These are phyloP conservation scores for Araneus ventricosus DNA, from an alignment of 1,140 invertebrate species.

Conservation along the genomic window DNA sequence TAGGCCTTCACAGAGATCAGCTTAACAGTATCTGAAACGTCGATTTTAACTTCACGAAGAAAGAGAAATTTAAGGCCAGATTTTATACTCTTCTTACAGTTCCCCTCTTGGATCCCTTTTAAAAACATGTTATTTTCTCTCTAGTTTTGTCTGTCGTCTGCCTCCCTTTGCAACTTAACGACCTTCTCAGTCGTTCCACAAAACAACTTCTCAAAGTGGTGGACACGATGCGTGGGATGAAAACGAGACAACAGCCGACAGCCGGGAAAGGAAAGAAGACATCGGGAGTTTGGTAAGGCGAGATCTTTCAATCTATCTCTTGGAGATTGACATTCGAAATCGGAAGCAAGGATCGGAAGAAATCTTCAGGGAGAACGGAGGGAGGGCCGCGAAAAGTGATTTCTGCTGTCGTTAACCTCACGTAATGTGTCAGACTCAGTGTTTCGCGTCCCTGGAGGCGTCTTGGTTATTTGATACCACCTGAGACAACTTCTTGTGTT, in stretches of 20 bases:
- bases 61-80: no score
- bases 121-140: neutral
- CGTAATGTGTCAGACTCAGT: slow-evolving; percentile 44
- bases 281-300: slow-evolving; percentile 25
- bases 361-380: slow-evolving; percentile 15
- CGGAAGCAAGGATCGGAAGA: slow-evolving; percentile 56
- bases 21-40: no score
- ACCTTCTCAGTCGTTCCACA: neutral
- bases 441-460: slow-evolving; percentile 25
- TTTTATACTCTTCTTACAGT: no score
- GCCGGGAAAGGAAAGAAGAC: neutral
- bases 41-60: no score
- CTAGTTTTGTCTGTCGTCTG: neutral
- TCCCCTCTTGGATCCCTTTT: no score
- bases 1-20: no score
- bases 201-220: slow-evolving; percentile 2
- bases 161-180: neutral
- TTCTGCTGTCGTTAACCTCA: slow-evolving; percentile 68
- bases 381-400: slow-evolving; percentile 34
- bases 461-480: slow-evolving; percentile 45
- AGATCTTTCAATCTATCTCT: slow-evolving; percentile 66
- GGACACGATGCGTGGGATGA: neutral
- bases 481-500: slow-evolving; percentile 30
- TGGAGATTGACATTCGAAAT: slow-evolving; percentile 63
- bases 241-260: neutral